A percentile compares a stretch with the other conserved stretches of the same genome.
Evolutionary conservation across 2,888 invertebrate genomes (phyloP).

Genomic region (Odontocolon sp.): DNA sequence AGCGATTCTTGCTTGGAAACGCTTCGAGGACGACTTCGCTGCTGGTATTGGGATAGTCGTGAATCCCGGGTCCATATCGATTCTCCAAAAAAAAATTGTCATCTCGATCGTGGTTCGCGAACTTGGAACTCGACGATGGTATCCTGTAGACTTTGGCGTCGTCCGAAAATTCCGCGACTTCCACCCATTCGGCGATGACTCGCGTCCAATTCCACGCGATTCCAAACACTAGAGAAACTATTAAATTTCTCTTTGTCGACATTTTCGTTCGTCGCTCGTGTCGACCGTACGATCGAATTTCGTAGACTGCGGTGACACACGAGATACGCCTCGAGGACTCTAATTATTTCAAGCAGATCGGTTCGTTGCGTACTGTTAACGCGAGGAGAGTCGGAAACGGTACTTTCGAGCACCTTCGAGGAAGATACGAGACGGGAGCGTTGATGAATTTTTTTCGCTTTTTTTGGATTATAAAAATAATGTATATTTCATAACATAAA

Average conservation of each 20-base stretch:
- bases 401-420: conserved; percentile 19
- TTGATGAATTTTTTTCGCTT: conserved; percentile 23
- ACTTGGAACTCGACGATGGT: conserved; percentile 21
- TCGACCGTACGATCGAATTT: conserved; percentile 37
- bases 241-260: conserved; percentile 31
- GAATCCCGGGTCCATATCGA: conserved; percentile 10
- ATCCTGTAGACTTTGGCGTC: conserved; percentile 72
- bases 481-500: conserved; percentile 48
- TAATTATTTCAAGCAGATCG: conserved; percentile 76
- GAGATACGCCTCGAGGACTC: conserved; percentile 63
- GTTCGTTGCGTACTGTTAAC: conserved; percentile 57
- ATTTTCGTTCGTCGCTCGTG: conserved; percentile 35
- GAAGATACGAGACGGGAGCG: no score
- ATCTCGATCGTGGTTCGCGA: conserved; percentile 21
- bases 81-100: conserved; percentile 18
- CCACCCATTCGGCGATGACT: conserved; percentile 74
- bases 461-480: conserved; percentile 53
- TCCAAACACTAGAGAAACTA: conserved; percentile 39
- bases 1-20: not conserved
- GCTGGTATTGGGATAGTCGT: conserved; percentile 33
- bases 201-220: conserved; percentile 31
- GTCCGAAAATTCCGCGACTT: conserved; percentile 78
- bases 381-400: no score
- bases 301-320: conserved; percentile 59
- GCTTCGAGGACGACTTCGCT: no score